Evolutionary conservation across 1,140 invertebrate genomes (phyloP), one percentile per base, ranked within the genome.

Genomic region (Latrodectus geometricus): DNA sequence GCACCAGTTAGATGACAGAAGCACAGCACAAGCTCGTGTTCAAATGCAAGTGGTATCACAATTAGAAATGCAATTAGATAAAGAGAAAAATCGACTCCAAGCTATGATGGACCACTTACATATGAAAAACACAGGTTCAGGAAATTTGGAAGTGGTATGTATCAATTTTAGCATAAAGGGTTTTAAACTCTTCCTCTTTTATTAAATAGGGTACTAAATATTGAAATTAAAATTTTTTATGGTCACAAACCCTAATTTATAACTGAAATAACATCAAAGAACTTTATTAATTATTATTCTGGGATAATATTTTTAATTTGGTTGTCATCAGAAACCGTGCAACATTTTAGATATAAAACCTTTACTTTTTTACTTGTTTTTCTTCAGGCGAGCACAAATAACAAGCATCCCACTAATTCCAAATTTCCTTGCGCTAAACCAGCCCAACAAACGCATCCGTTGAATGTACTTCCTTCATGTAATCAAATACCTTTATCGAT

Each of bases 21-120:
- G 96, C 75, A 98, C 97, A 49, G 97, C 97, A 11, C 97, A 99
- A 90, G 97, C 97, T 15, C 93, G 97, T 72, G 97, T 99, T 69
- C 97, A 99, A 92, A 97, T 98, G 96, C 97, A 99, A 92, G 97
- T 99, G 77, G 97, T 99, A 9, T 97, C 96, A 5, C 97, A 99
- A 91, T 92, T 99, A 85, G 97, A 99, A 92, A 94, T 97, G 69
- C 96, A 99, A 91, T 93, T 99, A 89, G 94, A 96, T 88, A 96
- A 97, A 89, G 98, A 99, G 92, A 93, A 97, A 83, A 96, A 97
- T 90, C 93, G 97, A 61, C 92, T 99, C 74, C 95, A 97, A 89
- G 97, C 97, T 12, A 99, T 99, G 98, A 98, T 99, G 96, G 95
- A 97, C 78, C 98, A 99, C 92, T 92, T 99, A 82, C 97, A 99